These are phyloP conservation scores for Dryococelus australis DNA, from an alignment of 2,888 invertebrate species.

Conservation along the genomic window DNA sequence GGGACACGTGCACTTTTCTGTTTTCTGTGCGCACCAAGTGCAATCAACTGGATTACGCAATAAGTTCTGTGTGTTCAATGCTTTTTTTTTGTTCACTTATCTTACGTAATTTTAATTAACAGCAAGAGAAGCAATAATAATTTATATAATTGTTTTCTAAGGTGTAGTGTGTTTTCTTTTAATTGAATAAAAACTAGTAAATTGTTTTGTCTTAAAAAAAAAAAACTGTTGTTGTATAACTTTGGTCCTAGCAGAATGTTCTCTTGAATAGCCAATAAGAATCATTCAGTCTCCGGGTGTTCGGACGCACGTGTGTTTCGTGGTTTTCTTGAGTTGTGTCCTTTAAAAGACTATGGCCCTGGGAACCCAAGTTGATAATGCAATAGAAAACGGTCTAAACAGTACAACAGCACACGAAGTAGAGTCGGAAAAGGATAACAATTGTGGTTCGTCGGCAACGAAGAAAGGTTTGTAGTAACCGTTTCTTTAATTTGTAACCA, in stretches of 20 bases:
- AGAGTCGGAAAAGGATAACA: slow-evolving; percentile 34
- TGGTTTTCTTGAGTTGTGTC: slow-evolving; percentile 31
- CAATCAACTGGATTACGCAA: no score
- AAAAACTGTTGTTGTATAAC: neutral
- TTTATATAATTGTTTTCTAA: neutral
- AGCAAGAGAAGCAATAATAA: no score
- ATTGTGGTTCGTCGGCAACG: slow-evolving; percentile 37
- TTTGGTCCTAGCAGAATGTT: neutral
- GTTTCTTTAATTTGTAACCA: neutral
- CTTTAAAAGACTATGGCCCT: slow-evolving; percentile 55
- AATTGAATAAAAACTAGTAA: neutral
- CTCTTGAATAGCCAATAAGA: slow-evolving; percentile 39
- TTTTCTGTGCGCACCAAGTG: no score
- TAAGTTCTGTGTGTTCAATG: no score
- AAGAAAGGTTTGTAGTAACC: slow-evolving; percentile 42
- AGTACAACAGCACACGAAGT: slow-evolving; percentile 34
- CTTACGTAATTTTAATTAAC: no score
- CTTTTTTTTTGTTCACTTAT: no score
- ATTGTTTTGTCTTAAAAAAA: neutral
- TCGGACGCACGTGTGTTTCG: slow-evolving; percentile 43
- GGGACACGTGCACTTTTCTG: no score
- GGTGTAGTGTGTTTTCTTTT: neutral
- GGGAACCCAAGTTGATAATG: slow-evolving; percentile 57
- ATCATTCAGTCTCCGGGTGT: slow-evolving; percentile 39
- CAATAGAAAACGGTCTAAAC: slow-evolving; percentile 54